phyloP scores from a whole-genome alignment of 2,797 vertebrate species.

The Sebastes reedi region DNA sequence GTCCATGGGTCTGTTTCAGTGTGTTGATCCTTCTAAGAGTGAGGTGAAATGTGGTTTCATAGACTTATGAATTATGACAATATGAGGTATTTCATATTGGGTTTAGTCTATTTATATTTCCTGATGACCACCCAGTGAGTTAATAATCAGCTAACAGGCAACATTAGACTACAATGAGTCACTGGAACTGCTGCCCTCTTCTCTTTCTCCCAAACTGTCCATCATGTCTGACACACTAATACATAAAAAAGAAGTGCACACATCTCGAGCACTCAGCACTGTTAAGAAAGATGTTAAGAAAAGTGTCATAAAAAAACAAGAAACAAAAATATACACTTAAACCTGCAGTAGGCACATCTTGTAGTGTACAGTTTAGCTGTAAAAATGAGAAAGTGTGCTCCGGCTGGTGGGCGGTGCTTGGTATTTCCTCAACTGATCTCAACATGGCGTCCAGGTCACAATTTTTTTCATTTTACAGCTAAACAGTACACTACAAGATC shows the following conservation, averaged over 20 bases:
- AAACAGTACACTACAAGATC: too few relatives aligned
- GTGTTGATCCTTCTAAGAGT: not conserved
- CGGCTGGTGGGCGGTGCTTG: too few relatives aligned
- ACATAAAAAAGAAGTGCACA: not conserved
- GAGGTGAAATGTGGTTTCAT: not conserved
- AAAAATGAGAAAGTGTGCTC: too few relatives aligned
- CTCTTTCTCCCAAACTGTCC: not conserved
- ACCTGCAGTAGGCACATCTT: too few relatives aligned
- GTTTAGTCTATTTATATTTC: not conserved
- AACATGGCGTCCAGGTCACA: too few relatives aligned
- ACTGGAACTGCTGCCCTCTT: not conserved
- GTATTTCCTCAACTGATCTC: too few relatives aligned
- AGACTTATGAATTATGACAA: not conserved
- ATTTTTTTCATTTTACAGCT: too few relatives aligned
- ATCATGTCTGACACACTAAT: not conserved
- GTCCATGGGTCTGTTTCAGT: not conserved
- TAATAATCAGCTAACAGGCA: not conserved
- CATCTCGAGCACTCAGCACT: not conserved
- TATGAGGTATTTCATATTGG: not conserved
- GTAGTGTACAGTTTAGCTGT: too few relatives aligned
- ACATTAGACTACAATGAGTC: not conserved
- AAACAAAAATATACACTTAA: not conserved
- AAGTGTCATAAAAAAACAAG: not conserved
- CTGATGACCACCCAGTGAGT: not conserved
- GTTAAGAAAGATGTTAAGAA: not conserved